phyloP scores from a whole-genome alignment of 2,888 invertebrate genomes.

The Scaptodrosophila latifasciaeformis region DNA sequence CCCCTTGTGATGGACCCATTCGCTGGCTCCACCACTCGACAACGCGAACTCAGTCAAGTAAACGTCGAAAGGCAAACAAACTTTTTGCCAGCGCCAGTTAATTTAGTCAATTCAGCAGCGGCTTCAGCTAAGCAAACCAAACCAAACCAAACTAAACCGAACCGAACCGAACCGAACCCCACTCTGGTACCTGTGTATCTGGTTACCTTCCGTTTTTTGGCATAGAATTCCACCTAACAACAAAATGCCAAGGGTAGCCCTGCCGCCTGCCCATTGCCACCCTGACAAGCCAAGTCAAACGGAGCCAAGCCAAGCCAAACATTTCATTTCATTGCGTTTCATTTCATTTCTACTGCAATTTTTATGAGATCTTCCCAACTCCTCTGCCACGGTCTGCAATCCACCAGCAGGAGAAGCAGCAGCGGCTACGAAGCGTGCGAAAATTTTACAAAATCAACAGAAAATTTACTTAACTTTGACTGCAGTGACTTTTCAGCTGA shows the following conservation, averaged over 20 bases:
- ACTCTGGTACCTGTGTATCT: too few relatives aligned
- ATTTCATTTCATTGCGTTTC: constrained; percentile 52
- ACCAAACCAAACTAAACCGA: constrained; percentile 6
- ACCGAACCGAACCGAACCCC: constrained; percentile 4
- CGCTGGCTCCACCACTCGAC: background rate
- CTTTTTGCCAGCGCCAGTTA: constrained; percentile 55
- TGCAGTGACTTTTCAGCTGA: constrained; percentile 34
- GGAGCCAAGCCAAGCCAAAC: constrained; percentile 12
- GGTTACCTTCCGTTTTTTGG: too few relatives aligned
- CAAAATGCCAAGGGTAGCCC: too few relatives aligned
- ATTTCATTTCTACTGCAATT: constrained; percentile 48
- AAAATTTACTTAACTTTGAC: constrained; percentile 47
- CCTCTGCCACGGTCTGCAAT: background rate
- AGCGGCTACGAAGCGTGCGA: constrained; percentile 20
- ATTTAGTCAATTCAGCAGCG: constrained; percentile 62
- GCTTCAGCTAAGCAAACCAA: background rate
- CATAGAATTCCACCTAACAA: too few relatives aligned
- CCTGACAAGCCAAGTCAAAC: too few relatives aligned
- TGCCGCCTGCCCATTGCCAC: too few relatives aligned
- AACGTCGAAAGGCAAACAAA: constrained; percentile 61
- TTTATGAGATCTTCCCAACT: constrained; percentile 19
- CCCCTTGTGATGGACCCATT: background rate
- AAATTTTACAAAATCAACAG: constrained; percentile 54
- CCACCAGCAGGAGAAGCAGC: too few relatives aligned
- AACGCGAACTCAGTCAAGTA: constrained; percentile 39